These are phyloP conservation scores for Menidia menidia DNA, from an alignment of 2,797 vertebrate genomes.

Conservation along the genomic window DNA sequence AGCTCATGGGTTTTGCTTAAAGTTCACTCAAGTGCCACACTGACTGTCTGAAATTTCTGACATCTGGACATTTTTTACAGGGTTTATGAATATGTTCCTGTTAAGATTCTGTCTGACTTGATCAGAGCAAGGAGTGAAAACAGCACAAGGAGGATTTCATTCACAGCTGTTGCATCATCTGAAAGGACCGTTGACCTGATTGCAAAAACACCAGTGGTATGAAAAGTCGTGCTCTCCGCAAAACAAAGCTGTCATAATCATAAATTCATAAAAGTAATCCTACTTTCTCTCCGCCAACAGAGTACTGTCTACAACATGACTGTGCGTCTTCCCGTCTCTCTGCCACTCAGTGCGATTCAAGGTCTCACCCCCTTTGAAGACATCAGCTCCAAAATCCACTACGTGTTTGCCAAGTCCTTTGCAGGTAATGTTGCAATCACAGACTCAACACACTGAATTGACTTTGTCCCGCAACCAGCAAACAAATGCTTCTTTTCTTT, in stretches of 20 bases:
- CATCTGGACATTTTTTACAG: constrained; percentile 62
- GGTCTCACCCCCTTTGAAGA: constrained; percentile 44
- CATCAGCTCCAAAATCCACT: constrained; percentile 43
- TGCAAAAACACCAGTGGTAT: constrained; percentile 62
- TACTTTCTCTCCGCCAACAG: constrained; percentile 50
- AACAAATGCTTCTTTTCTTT: background rate
- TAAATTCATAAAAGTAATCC: constrained; percentile 7
- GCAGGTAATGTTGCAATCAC: constrained; percentile 46
- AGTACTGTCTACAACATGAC: constrained; percentile 63
- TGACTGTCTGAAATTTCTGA: constrained; percentile 14
- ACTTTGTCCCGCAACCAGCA: constrained; percentile 48
- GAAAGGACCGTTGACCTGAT: constrained; percentile 63
- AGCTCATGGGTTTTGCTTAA: background rate
- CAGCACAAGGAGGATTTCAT: constrained; percentile 70
- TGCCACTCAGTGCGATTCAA: constrained; percentile 68
- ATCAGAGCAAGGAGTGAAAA: constrained; percentile 58
- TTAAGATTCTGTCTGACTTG: constrained; percentile 61
- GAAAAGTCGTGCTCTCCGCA: background rate
- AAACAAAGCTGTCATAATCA: background rate
- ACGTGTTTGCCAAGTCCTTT: constrained; percentile 52
- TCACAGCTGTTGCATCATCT: constrained; percentile 68
- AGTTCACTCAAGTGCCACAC: background rate
- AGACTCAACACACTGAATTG: background rate
- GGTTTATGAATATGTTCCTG: constrained; percentile 64
- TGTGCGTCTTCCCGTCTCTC: constrained; percentile 60